phyloP scores from a whole-genome alignment of 2,113 vertebrate species.

The Corapipo altera region DNA sequence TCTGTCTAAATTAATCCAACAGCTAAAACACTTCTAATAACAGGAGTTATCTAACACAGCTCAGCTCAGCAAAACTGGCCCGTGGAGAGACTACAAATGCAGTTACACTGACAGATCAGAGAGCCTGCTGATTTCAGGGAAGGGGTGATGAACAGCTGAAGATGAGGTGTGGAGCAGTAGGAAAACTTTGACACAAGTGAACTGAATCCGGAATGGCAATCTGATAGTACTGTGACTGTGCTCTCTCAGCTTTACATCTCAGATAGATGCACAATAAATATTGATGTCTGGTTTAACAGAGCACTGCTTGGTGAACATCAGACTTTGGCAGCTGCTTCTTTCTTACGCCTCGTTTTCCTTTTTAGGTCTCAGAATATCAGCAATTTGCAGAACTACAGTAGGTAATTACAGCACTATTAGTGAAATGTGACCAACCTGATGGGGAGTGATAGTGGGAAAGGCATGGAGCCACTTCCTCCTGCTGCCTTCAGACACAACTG shows the following conservation, averaged over 20 bases:
- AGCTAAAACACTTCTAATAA: background rate
- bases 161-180: background rate
- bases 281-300: background rate
- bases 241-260: background rate
- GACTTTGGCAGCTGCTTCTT: background rate
- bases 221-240: background rate
- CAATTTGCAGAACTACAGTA: background rate
- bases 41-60: background rate
- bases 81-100: background rate
- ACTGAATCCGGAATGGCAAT: background rate
- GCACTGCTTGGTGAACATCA: background rate
- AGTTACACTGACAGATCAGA: background rate
- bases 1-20: background rate
- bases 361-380: background rate
- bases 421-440: background rate
- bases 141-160: background rate
- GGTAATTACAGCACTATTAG: background rate
- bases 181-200: background rate
- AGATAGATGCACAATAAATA: background rate
- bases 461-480: background rate
- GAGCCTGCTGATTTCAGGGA: background rate
- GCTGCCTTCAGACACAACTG: background rate
- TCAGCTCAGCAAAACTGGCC: background rate
- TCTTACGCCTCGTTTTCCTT: background rate
- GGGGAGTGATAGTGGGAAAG: background rate